Evolutionary conservation across 2,797 vertebrate species (phyloP), one percentile per base, ranked within the genome.

Genomic region (Hephaestus fuliginosus): DNA sequence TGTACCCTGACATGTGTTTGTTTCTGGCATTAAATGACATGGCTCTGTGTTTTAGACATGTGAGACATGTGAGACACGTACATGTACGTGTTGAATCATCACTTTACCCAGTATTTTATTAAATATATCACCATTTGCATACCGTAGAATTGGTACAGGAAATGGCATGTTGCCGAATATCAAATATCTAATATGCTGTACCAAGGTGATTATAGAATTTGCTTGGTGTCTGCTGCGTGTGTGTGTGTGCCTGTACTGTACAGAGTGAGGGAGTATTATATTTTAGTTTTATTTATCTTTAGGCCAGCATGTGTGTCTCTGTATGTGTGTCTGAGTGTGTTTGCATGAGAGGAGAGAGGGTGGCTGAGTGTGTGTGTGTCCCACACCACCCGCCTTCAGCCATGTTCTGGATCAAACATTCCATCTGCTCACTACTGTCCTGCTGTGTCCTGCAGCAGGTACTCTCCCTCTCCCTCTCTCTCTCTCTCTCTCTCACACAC

Each of bases 371-470:
- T 25, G 60, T 74, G 56, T 28, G 44, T 75, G 56, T 84, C 70
- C 44, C 25, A 80, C 48, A 39, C 77, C 25, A 52, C 66, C 73
- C 8, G 52, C 83, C 85, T 80, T 86, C 51, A 85, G 78, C 67
- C 67, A 81, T 74, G 74, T 84, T 88, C 78, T 84, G 81, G 80
- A 86, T 87, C 80, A 83, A 86, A 83, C 77, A 78, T 80, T 85
- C 84, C 85, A 91, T 91, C 88, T 88, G 81, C 78, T 91, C 79
- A 66, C 68, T 51, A 66, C 80, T 61, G 69, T 82, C 83, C 78
- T 84, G 81, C 84, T 86, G 79, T 84, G 80, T 88, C 78, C 84
- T 90, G 75, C 68, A 82, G 71, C 75, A 84, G 69, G 55, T 78
- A 36, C 61, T 49, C 61, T 25, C 65, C 61, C 9, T 48, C 66